Percentiles rank a stretch among this genome's conserved stretches.
Conservation (phyloP, 2,888 invertebrate species). For the Serripes groenlandicus region DNA sequence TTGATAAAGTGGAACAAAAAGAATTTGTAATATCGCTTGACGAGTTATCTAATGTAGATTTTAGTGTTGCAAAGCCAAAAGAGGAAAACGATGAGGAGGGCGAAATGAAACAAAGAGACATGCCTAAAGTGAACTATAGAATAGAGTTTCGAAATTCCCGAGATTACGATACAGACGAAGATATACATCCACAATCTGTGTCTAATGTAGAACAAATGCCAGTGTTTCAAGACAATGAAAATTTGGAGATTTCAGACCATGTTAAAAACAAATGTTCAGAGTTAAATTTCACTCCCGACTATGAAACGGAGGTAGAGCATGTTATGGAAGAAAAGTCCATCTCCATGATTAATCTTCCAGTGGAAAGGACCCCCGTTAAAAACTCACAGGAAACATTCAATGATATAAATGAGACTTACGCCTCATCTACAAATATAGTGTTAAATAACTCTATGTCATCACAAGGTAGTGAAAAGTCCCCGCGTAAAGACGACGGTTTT, state of each 20-base stretch:
- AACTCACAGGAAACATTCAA: slow-evolving; percentile 8
- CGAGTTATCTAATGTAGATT: slow-evolving; percentile 75
- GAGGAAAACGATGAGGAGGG: slow-evolving; percentile 34
- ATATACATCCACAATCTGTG: slow-evolving; percentile 24
- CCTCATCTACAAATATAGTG: slow-evolving; percentile 60
- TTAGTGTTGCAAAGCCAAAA: slow-evolving; percentile 57
- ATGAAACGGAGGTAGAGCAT: slow-evolving; percentile 77
- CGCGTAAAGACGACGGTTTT: slow-evolving; percentile 48
- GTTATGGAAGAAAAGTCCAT: slow-evolving; percentile 81
- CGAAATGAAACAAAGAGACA: slow-evolving; percentile 39
- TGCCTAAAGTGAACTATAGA: slow-evolving; percentile 56
- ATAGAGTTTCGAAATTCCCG: slow-evolving; percentile 59
- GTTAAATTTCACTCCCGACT: slow-evolving; percentile 72
- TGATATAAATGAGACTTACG: slow-evolving; percentile 39
- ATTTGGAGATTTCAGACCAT: slow-evolving; percentile 27
- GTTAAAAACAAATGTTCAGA: slow-evolving; percentile 75
- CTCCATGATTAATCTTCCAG: slow-evolving; percentile 76
- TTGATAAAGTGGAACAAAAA: slow-evolving; percentile 62
- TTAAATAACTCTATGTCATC: slow-evolving; percentile 33
- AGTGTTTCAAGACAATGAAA: slow-evolving; percentile 39
- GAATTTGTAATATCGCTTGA: slow-evolving; percentile 81
- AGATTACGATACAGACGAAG: slow-evolving; percentile 2
- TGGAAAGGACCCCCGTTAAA: slow-evolving; percentile 64
- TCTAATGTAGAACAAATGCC: slow-evolving; percentile 43
- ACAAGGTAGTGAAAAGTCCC: slow-evolving; percentile 41